These are phyloP conservation scores for Pyrocephalus nanus DNA, from an alignment of 2,797 vertebrate species.

Conservation along the genomic window DNA sequence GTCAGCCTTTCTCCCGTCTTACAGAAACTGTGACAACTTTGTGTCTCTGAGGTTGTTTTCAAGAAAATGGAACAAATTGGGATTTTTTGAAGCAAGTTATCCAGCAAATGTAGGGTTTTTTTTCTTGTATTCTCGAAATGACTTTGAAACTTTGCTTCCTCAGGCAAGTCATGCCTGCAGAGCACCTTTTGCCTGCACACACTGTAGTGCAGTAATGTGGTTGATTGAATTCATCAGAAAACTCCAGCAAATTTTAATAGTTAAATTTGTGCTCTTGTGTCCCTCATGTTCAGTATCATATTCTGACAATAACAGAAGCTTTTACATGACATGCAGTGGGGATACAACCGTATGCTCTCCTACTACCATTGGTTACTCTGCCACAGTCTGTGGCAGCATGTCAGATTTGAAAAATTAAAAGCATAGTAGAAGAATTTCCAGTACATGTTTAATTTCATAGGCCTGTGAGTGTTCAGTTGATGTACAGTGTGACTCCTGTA, in stretches of 20 bases:
- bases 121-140: not conserved
- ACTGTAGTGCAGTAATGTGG: not conserved
- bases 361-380: not conserved
- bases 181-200: not conserved
- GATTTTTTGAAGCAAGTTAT: not conserved
- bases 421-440: not conserved
- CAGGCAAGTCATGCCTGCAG: not conserved
- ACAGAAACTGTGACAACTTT: not conserved
- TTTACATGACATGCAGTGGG: not conserved
- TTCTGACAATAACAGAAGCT: not conserved
- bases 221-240: not conserved
- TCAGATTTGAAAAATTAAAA: not conserved
- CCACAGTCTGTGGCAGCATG: not conserved
- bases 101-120: not conserved
- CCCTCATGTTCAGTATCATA: not conserved
- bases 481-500: not conserved
- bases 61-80: not conserved
- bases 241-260: not conserved
- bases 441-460: not conserved
- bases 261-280: not conserved
- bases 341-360: not conserved
- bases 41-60: not conserved
- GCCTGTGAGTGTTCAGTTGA: not conserved
- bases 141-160: not conserved
- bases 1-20: not conserved